Percentiles rank a stretch among this genome's conserved stretches.
phyloP scores from a whole-genome alignment of 53 echinoderm and acorn worm genomes.

The Patiria pectinifera region DNA sequence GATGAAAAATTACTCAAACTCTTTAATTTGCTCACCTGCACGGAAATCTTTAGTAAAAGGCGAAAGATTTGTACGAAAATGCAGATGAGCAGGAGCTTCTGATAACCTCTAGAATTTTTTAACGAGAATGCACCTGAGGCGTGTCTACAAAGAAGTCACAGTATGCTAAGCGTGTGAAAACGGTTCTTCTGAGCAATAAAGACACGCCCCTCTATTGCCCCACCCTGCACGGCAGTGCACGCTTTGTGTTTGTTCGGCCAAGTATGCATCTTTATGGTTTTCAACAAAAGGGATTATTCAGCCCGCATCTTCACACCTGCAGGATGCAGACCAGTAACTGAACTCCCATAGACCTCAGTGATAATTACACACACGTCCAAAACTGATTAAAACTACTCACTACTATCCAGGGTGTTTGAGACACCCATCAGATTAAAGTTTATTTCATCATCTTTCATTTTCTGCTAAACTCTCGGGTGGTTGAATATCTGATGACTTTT shows the following conservation, averaged over 20 bases:
- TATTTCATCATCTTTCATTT: no score
- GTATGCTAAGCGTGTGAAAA: neutral
- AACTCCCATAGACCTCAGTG: no score
- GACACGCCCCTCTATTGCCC: neutral
- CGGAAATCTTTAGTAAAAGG: neutral
- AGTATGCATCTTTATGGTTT: neutral
- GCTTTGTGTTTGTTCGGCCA: neutral
- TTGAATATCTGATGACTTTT: no score
- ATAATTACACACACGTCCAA: no score
- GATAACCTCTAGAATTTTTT: neutral
- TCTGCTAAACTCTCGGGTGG: no score
- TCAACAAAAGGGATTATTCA: neutral
- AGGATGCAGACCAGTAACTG: no score
- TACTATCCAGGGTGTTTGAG: no score
- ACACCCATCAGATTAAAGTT: no score
- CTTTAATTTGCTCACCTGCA: neutral
- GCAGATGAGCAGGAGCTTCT: neutral
- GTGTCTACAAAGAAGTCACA: neutral
- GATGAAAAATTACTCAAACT: neutral
- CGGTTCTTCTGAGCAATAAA: neutral
- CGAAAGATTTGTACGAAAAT: neutral
- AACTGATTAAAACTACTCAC: no score
- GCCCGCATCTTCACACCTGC: neutral
- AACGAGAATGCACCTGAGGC: neutral
- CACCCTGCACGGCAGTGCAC: neutral